Conservation (phyloP, 2,797 vertebrate species). For the Petrocephalus sullivani region DNA sequence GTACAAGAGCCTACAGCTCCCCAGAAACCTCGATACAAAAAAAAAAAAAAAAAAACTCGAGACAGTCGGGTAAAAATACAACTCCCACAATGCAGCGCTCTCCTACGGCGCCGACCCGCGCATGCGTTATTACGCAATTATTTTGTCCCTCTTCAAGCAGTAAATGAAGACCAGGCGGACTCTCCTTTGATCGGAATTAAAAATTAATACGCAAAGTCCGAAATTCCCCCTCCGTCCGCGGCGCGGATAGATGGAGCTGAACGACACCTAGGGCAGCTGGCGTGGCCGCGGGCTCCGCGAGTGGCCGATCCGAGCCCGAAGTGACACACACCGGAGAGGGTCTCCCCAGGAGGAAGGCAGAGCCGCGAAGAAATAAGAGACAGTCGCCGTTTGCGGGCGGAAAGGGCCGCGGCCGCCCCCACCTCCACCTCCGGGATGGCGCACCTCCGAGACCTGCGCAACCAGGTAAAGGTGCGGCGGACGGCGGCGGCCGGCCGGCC, state of each 20-base stretch:
- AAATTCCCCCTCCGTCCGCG: constrained; percentile 18
- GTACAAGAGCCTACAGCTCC: background rate
- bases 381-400: constrained; percentile 8
- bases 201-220: constrained; percentile 25
- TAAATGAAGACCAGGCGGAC: constrained; percentile 33
- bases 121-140: constrained; percentile 33
- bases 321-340: constrained; percentile 26
- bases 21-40: background rate
- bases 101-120: constrained; percentile 10
- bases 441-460: constrained; percentile 37
- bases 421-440: constrained; percentile 36
- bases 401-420: constrained; percentile 28
- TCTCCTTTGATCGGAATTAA: constrained; percentile 28
- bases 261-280: constrained; percentile 14
- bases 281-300: constrained; percentile 6
- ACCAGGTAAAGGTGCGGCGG: constrained; percentile 36
- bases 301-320: constrained; percentile 21
- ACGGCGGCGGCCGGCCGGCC: background rate
- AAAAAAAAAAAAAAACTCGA: background rate
- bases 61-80: constrained; percentile 17
- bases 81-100: constrained; percentile 21
- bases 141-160: constrained; percentile 31
- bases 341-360: background rate
- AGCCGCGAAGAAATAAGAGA: constrained; percentile 13
- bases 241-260: constrained; percentile 22